Percentiles rank a stretch among this genome's conserved stretches.
phyloP scores from a whole-genome alignment of 2,113 vertebrate genomes.

The Micromys minutus region DNA sequence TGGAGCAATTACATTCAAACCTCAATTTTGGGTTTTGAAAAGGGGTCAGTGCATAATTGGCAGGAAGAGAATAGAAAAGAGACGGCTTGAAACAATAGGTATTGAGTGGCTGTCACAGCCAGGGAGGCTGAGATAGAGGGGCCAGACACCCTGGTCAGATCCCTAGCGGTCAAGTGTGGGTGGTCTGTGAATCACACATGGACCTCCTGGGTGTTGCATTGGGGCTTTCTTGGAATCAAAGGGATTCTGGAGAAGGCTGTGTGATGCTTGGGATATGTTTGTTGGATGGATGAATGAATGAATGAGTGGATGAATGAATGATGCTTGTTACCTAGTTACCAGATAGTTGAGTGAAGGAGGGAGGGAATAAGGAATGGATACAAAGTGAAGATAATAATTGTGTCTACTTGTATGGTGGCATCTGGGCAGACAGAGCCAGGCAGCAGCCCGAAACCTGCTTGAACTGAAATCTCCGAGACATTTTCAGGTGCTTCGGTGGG shows the following conservation, averaged over 20 bases:
- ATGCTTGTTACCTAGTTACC: background rate
- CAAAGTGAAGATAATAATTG: background rate
- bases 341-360: background rate
- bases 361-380: background rate
- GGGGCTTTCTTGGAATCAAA: background rate
- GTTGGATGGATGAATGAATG: background rate
- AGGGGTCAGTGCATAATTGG: slow-evolving; percentile 21
- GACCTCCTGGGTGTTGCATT: background rate
- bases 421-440: background rate
- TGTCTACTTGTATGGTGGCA: background rate
- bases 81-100: slow-evolving; percentile 19
- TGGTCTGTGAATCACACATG: background rate
- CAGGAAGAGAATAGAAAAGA: slow-evolving; percentile 33
- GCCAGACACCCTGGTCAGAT: background rate
- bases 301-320: background rate
- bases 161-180: background rate
- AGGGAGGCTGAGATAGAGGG: background rate
- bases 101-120: background rate
- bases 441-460: accelerated
- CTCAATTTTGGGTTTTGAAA: slow-evolving; percentile 29
- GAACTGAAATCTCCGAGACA: accelerated
- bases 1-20: slow-evolving; percentile 49
- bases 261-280: background rate
- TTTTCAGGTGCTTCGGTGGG: background rate
- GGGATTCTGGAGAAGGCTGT: background rate